phyloP scores from a whole-genome alignment of 2,113 vertebrate genomes.

The Thryonomys swinderianus region DNA sequence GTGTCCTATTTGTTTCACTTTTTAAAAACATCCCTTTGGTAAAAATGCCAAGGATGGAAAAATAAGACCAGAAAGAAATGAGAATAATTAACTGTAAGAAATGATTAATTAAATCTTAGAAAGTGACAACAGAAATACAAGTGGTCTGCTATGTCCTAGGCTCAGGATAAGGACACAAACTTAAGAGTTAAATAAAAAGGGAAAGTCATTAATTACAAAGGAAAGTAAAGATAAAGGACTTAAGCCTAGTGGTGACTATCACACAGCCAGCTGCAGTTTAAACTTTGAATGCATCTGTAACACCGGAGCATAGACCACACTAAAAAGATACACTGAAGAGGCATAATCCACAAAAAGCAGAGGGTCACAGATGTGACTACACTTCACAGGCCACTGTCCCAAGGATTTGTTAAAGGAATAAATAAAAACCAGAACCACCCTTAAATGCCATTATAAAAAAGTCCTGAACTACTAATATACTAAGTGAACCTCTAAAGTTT shows the following conservation, averaged over 20 bases:
- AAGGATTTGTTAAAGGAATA: slow-evolving; percentile 18
- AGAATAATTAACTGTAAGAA: slow-evolving; percentile 48
- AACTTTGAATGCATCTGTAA: slow-evolving; percentile 20
- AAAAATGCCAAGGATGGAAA: slow-evolving; percentile 16
- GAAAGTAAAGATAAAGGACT: not conserved
- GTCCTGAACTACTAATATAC: not conserved
- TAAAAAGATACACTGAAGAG: not conserved
- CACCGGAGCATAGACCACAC: not conserved
- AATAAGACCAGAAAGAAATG: slow-evolving; percentile 28
- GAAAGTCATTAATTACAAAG: not conserved
- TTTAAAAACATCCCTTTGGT: not conserved
- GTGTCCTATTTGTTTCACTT: no score
- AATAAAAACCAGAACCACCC: slow-evolving; percentile 25
- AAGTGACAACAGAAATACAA: slow-evolving; percentile 28
- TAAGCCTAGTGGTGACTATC: not conserved
- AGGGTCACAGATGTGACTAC: not conserved
- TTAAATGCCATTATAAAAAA: slow-evolving; percentile 37
- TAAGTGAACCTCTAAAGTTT: slow-evolving; percentile 51
- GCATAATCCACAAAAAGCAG: slow-evolving; percentile 2
- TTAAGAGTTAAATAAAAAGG: slow-evolving; percentile 36
- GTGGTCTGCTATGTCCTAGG: not conserved
- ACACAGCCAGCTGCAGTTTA: not conserved
- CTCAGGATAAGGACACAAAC: slow-evolving; percentile 17
- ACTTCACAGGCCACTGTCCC: not conserved
- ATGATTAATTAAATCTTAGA: slow-evolving; percentile 32